Base-by-base conservation (phyloP, 1,140 invertebrate species). In the Pogonognathellus flavescens region DNA sequence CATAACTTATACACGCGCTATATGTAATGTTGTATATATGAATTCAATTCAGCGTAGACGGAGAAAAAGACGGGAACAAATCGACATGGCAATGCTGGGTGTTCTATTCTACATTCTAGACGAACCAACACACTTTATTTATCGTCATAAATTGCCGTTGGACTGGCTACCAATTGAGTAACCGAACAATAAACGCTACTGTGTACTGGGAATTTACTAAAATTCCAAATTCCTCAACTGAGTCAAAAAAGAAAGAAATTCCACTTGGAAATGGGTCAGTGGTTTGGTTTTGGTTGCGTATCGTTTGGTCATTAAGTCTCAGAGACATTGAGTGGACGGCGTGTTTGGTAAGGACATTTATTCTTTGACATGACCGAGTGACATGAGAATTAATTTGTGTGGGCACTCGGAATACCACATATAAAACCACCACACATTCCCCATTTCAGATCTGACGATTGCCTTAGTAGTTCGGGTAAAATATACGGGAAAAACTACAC, bases 131-230 rank as follows among this genome's bases (percentile, higher is more conserved):
- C 70, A 76, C 70, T 76, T 76, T 49, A 76, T 76, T 76, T 76
- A 76, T 76, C 41, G 31, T 76, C 70, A 76, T 76, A 76, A 76
- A 76, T 76, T 76, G 70, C 70, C 49, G 25, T 76, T 76, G 70
- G 11, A n/a, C 70, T 18, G n/a, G n/a, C 70, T 49, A 62, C 8
- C 31, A 18, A 31, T 49, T 3, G 31, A 41, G 31, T 41, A 41
- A 41, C 70, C 8, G 70, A 76, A 31, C 70, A 76, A 49, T 76
- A 76, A 76, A 76, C 70, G 41, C 18, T 76, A 49, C 13, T n/a
- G 31, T 14, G 70, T 76, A 49, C 13, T n/a, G 31, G 31, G 70
- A 76, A 76, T 76, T 50, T 31, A 16, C 70, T 49, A 76, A 76
- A 76, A 76, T 76, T 76, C 70, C 41, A 49, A 41, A 76, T 76